Percentiles rank a stretch among this genome's conserved stretches.
These are phyloP conservation scores for Heliconius aoede DNA, from an alignment of 2,888 invertebrate genomes.

Conservation along the genomic window DNA sequence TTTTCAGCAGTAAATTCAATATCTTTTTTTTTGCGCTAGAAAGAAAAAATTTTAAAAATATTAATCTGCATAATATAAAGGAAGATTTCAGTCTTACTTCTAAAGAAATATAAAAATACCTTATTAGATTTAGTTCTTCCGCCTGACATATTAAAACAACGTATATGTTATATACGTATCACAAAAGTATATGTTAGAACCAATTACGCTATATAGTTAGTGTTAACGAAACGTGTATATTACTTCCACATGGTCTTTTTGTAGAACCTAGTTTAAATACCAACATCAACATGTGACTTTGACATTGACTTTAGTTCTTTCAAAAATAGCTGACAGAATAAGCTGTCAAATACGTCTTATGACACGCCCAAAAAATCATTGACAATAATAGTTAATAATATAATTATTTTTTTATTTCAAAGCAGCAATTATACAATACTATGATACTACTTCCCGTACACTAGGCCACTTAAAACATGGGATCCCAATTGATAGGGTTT, in stretches of 20 bases:
- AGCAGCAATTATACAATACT: too few relatives aligned
- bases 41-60: neutral
- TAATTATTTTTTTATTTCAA: too few relatives aligned
- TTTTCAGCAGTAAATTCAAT: conserved; percentile 55
- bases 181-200: too few relatives aligned
- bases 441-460: too few relatives aligned
- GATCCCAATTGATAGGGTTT: too few relatives aligned
- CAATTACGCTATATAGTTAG: neutral
- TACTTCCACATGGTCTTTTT: too few relatives aligned
- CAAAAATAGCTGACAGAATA: neutral
- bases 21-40: conserved; percentile 45
- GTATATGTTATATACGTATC: too few relatives aligned
- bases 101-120: neutral
- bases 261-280: neutral
- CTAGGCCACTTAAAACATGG: too few relatives aligned
- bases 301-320: neutral
- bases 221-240: too few relatives aligned
- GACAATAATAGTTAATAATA: too few relatives aligned
- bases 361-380: neutral
- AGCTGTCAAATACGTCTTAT: neutral
- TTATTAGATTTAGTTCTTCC: conserved; percentile 14
- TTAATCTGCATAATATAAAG: neutral
- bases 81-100: neutral
- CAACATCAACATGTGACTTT: conserved; percentile 15
- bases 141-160: conserved; percentile 22